Evolutionary conservation across 2,888 invertebrate genomes (phyloP), one percentile per base, ranked within the genome.

Genomic region (Scrobipalpa costella): DNA sequence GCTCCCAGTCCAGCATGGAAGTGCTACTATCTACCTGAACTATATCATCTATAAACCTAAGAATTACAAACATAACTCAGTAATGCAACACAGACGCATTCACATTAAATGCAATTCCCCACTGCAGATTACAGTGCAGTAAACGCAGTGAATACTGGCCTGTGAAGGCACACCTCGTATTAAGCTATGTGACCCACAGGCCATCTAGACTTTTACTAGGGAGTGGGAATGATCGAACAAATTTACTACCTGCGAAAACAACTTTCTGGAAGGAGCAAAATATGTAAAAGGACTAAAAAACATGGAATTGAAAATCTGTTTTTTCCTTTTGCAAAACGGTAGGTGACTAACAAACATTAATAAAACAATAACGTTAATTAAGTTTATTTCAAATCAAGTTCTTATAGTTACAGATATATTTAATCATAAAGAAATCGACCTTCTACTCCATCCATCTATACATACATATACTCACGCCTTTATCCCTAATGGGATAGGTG

Each of bases 141-240:
- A 40, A 40, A 40, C 40, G 13, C 40, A 13, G 40, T 40, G 40
- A 40, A 40, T 40, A 40, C 40, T 40, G 40, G n/a, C 40, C 40
- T 40, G n/a, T 40, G n/a, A 40, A 40, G 40, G 13, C n/a, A 40
- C 2, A 40, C 40, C 40, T 40, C 13, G 40, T 40, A 13, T 40
- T 40, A 13, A n/a, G n/a, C n/a, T n/a, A 11, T 40, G 13, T 40
- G 40, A 40, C 40, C 40, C n/a, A 40, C 40, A 13, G 40, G 40
- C 13, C 40, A 40, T n/a, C n/a, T 40, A 6, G 13, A 40, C n/a
- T 40, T 40, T n/a, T 40, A n/a, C n/a, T n/a, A n/a, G n/a, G n/a
- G n/a, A 13, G 13, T 40, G n/a, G n/a, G 40, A 40, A 40, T 3
- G 11, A n/a, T 40, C 7, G 13, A 40, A 40, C 40, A 40, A 38